Conservation (phyloP, 1,140 invertebrate species). For the Mya arenaria region DNA sequence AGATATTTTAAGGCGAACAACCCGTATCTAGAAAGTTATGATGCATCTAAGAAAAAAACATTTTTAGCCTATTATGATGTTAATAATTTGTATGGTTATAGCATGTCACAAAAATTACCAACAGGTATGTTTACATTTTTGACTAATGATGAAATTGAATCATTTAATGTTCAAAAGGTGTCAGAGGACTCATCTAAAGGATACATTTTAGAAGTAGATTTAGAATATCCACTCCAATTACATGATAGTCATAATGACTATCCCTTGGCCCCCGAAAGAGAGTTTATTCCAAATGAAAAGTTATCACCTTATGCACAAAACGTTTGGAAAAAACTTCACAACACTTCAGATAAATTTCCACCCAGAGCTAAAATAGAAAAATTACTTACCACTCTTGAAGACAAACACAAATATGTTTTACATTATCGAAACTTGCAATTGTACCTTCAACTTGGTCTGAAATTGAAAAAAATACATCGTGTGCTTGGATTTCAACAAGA, state of each 20-base stretch:
- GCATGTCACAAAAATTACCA: constrained; percentile 61
- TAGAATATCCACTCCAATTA: constrained; percentile 78
- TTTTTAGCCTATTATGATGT: constrained; percentile 52
- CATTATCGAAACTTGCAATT: constrained; percentile 53
- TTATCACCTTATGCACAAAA: constrained; percentile 50
- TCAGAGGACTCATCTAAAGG: constrained; percentile 79
- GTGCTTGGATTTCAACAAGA: constrained; percentile 53
- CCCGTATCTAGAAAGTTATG: constrained; percentile 38
- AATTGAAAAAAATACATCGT: constrained; percentile 57
- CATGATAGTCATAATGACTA: constrained; percentile 83
- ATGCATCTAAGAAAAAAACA: neutral
- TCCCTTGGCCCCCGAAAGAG: constrained; percentile 81
- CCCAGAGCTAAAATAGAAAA: constrained; percentile 46
- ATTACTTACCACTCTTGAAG: constrained; percentile 50
- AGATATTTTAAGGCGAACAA: constrained; percentile 54
- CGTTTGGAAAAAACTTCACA: constrained; percentile 52
- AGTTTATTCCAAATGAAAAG: constrained; percentile 46
- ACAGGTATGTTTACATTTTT: constrained; percentile 65
- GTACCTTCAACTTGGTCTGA: constrained; percentile 55
- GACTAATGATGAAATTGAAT: constrained; percentile 43
- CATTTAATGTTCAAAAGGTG: constrained; percentile 77
- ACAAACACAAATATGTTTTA: constrained; percentile 48
- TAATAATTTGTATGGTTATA: constrained; percentile 72
- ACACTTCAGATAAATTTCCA: neutral
- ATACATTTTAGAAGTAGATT: constrained; percentile 83